Conservation (phyloP, 2,797 vertebrate genomes). For the Leucoraja ocellata region DNA sequence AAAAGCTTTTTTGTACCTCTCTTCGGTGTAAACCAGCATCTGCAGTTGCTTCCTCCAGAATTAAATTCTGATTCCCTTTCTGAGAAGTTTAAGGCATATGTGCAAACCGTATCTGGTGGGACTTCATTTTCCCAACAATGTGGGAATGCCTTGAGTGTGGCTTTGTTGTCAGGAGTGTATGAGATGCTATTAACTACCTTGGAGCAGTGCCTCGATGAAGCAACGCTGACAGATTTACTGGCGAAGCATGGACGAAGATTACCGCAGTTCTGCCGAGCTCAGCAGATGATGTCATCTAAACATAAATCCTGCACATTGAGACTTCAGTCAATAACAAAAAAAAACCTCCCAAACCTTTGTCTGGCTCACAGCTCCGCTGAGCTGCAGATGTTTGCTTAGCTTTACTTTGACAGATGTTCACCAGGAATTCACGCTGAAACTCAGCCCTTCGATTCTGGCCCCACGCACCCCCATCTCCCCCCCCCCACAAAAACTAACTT, state of each 20-base stretch:
- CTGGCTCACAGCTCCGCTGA: not conserved
- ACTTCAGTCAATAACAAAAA: not conserved
- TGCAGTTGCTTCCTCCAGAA: no score
- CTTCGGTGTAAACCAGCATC: no score
- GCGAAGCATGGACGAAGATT: not conserved
- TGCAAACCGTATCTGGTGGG: no score
- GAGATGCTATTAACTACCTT: no score
- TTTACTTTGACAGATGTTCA: not conserved
- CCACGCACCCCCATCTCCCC: slow-evolving; percentile 49
- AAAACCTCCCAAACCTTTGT: not conserved
- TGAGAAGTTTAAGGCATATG: no score
- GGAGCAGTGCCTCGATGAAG: not conserved
- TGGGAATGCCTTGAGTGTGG: no score
- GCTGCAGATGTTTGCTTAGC: not conserved
- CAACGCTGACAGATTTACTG: not conserved
- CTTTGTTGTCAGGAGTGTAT: no score
- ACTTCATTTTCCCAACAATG: no score
- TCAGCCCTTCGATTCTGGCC: slow-evolving; percentile 42
- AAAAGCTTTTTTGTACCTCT: no score
- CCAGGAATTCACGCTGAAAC: not conserved
- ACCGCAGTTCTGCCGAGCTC: not conserved
- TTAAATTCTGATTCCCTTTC: no score
- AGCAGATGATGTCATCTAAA: no score
- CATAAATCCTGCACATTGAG: not conserved
- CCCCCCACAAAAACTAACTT: slow-evolving; percentile 53